These are phyloP conservation scores for Columba livia DNA, from an alignment of 2,113 vertebrate species.

Conservation along the genomic window DNA sequence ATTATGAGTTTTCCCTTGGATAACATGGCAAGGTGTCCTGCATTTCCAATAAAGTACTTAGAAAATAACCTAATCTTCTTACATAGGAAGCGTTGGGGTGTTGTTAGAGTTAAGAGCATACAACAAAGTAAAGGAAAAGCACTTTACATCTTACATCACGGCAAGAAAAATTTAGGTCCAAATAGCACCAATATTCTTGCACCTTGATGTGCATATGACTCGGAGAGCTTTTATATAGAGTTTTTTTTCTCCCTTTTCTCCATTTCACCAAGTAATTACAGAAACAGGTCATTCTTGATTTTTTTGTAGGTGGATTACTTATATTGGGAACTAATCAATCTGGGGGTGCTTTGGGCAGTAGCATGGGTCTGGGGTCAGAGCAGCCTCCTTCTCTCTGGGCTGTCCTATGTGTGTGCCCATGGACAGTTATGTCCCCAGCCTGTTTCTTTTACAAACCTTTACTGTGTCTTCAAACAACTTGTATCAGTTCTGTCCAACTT, in stretches of 20 bases:
- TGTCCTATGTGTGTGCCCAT: background rate
- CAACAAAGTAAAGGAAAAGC: background rate
- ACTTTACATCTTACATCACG: background rate
- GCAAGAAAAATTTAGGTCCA: background rate
- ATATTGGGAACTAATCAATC: background rate
- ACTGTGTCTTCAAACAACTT: background rate
- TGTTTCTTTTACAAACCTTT: background rate
- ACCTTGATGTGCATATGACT: background rate
- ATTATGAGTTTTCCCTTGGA: background rate
- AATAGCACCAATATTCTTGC: background rate
- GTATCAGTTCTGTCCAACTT: background rate
- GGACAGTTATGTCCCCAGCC: rapidly evolving
- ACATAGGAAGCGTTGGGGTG: background rate
- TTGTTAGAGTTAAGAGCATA: background rate
- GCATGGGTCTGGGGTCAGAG: background rate
- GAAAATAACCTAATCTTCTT: background rate
- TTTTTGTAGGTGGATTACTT: background rate
- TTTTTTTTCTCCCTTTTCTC: background rate
- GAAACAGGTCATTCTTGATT: background rate
- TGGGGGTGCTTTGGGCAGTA: background rate
- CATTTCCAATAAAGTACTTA: background rate
- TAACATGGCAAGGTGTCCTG: background rate
- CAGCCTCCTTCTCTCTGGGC: background rate
- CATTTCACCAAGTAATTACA: background rate
- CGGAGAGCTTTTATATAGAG: background rate